phyloP scores from a whole-genome alignment of 2,113 vertebrate species.

The Halichoeres trimaculatus region DNA sequence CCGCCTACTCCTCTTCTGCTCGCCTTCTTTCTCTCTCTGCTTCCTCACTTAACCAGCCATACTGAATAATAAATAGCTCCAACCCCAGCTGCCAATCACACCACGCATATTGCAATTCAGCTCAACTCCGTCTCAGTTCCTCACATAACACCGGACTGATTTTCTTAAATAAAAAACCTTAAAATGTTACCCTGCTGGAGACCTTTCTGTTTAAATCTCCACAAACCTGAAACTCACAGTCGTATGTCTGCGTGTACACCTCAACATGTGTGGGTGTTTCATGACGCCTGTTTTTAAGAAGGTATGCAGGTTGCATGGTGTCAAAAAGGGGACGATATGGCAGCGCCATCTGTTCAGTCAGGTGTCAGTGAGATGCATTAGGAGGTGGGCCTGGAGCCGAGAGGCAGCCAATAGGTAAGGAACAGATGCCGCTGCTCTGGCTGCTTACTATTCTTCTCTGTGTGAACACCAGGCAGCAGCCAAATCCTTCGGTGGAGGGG shows the following conservation, averaged over 20 bases:
- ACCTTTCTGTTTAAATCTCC: not conserved
- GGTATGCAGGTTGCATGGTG: slow-evolving; percentile 35
- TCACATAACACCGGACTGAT: slow-evolving; percentile 52
- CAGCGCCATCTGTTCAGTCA: slow-evolving; percentile 60
- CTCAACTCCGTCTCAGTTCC: slow-evolving; percentile 55
- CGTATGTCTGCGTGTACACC: not conserved
- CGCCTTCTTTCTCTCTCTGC: slow-evolving; percentile 20
- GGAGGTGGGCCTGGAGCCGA: slow-evolving; percentile 53
- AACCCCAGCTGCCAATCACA: slow-evolving; percentile 73
- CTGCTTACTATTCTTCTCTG: slow-evolving; percentile 60
- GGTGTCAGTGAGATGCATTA: slow-evolving; percentile 47
- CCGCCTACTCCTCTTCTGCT: slow-evolving; percentile 69
- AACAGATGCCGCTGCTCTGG: slow-evolving; percentile 65
- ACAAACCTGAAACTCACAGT: not conserved
- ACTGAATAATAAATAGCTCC: slow-evolving; percentile 78
- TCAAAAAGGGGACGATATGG: slow-evolving; percentile 18
- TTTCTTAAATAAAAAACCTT: slow-evolving; percentile 17
- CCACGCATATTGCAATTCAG: slow-evolving; percentile 64
- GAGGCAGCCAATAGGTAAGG: slow-evolving; percentile 48
- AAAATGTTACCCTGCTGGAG: slow-evolving; percentile 7
- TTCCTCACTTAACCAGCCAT: slow-evolving; percentile 57
- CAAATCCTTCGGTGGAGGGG: slow-evolving; percentile 28
- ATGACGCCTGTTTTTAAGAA: not conserved
- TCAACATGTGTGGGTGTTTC: not conserved
- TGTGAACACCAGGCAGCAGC: slow-evolving; percentile 27